Conservation (phyloP, 2,113 vertebrate genomes). For the Synchiropus splendidus region DNA sequence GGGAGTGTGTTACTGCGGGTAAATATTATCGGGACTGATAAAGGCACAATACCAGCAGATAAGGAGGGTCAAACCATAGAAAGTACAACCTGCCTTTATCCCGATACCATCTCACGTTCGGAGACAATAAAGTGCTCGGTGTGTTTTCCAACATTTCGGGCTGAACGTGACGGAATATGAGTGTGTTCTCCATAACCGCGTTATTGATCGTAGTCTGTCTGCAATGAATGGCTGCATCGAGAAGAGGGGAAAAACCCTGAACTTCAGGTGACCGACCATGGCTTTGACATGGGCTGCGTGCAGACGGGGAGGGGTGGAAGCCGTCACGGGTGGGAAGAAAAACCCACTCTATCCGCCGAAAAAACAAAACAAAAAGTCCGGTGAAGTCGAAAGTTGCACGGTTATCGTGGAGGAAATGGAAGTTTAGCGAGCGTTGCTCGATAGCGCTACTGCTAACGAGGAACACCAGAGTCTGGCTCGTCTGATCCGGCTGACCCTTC, state of each 20-base stretch:
- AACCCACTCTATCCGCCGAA: no score
- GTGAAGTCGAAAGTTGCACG: conserved; percentile 71
- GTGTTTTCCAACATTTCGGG: not conserved
- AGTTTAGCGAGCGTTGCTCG: no score
- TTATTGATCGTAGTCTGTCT: conserved; percentile 77
- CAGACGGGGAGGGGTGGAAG: conserved; percentile 62
- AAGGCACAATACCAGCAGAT: conserved; percentile 49
- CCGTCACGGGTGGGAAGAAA: conserved; percentile 27
- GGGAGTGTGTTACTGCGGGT: conserved; percentile 53
- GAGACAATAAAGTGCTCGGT: no score
- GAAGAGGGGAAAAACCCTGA: conserved; percentile 74
- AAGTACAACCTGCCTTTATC: conserved; percentile 28
- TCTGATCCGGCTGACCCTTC: conserved; percentile 87
- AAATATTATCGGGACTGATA: conserved; percentile 59
- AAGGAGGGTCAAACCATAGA: conserved; percentile 59
- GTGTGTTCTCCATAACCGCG: conserved; percentile 43
- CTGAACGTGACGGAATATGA: no score
- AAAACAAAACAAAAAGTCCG: conserved; percentile 28
- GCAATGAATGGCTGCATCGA: conserved; percentile 75
- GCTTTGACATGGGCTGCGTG: conserved; percentile 79
- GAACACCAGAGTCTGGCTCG: conserved; percentile 71
- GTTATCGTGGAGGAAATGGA: conserved; percentile 61
- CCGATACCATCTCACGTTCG: no score
- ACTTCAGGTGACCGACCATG: conserved; percentile 95
- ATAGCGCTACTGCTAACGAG: conserved; percentile 63